phyloP scores from a whole-genome alignment of 2,113 vertebrate species.

The Amia ocellicauda region DNA sequence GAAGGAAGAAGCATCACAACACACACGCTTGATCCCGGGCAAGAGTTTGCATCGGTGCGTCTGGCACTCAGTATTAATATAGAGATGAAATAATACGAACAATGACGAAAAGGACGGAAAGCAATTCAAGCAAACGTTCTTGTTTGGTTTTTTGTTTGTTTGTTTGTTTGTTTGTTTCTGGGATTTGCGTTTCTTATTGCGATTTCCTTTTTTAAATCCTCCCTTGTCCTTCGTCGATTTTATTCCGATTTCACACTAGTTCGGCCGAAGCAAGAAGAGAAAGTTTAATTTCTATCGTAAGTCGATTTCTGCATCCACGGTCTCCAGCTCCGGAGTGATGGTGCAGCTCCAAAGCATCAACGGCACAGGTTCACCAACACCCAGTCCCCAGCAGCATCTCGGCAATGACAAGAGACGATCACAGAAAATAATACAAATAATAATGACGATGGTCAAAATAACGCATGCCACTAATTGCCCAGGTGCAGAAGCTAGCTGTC shows the following conservation, averaged over 20 bases:
- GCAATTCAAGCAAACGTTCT: neutral
- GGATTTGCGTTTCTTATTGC: no score
- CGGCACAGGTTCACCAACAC: slow-evolving; percentile 34
- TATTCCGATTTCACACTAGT: slow-evolving; percentile 37
- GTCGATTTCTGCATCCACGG: slow-evolving; percentile 37
- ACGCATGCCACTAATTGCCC: no score
- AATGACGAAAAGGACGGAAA: neutral
- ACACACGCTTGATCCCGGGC: slow-evolving; percentile 41
- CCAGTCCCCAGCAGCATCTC: slow-evolving; percentile 12
- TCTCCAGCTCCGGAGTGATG: slow-evolving; percentile 24
- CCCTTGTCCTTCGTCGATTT: slow-evolving; percentile 32
- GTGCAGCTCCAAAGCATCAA: slow-evolving; percentile 31
- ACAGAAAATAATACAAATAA: slow-evolving; percentile 4
- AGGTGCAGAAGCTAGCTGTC: no score
- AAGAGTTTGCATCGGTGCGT: slow-evolving; percentile 43
- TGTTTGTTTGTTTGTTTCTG: neutral
- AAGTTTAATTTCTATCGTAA: slow-evolving; percentile 52
- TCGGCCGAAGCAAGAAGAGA: slow-evolving; percentile 29
- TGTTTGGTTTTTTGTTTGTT: slow-evolving; percentile 13
- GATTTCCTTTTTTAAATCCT: slow-evolving; percentile 31
- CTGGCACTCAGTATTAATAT: slow-evolving; percentile 30
- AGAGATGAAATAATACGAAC: slow-evolving; percentile 37
- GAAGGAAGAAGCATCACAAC: slow-evolving; percentile 81
- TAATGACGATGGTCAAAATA: slow-evolving; percentile 1
- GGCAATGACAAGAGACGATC: neutral